Evolutionary conservation across 2,797 vertebrate species (phyloP).

Genomic region (Xerus rutilus): DNA sequence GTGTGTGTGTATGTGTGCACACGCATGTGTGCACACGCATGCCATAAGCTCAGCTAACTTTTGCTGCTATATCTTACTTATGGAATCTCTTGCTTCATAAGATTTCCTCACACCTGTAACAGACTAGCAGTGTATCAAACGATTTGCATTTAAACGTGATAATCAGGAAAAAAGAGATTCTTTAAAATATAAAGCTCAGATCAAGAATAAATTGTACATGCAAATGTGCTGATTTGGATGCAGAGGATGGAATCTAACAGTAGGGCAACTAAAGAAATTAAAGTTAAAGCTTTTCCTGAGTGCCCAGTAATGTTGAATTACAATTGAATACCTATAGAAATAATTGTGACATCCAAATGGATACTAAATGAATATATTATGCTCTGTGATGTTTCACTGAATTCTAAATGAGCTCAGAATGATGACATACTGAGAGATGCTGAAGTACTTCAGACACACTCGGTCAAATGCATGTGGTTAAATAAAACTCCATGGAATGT

Average conservation of each 20-base stretch:
- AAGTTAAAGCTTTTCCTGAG: conserved; percentile 61
- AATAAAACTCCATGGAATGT: conserved; percentile 67
- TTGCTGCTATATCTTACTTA: neutral
- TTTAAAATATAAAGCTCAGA: conserved; percentile 76
- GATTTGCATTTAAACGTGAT: conserved; percentile 81
- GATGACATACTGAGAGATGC: conserved; percentile 62
- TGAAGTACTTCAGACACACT: conserved; percentile 71
- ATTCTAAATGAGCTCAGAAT: conserved; percentile 70
- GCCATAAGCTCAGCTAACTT: neutral
- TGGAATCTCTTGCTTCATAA: conserved; percentile 39
- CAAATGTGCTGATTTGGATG: conserved; percentile 80
- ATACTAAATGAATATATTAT: conserved; percentile 72
- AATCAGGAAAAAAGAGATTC: conserved; percentile 60
- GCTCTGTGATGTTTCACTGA: conserved; percentile 71
- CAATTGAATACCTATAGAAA: conserved; percentile 77
- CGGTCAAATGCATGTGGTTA: conserved; percentile 60
- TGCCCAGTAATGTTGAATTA: conserved; percentile 71
- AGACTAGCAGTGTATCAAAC: conserved; percentile 39
- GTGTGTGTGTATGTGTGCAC: no score
- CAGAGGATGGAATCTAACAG: conserved; percentile 60
- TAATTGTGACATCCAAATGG: conserved; percentile 75
- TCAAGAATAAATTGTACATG: conserved; percentile 78
- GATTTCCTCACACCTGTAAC: conserved; percentile 43
- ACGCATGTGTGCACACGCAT: no score
- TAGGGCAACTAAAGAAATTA: conserved; percentile 72